Percentiles rank a stretch among this genome's conserved stretches.
These are phyloP conservation scores for Charadrius vociferus DNA, from an alignment of 2,113 vertebrate species.

Conservation along the genomic window DNA sequence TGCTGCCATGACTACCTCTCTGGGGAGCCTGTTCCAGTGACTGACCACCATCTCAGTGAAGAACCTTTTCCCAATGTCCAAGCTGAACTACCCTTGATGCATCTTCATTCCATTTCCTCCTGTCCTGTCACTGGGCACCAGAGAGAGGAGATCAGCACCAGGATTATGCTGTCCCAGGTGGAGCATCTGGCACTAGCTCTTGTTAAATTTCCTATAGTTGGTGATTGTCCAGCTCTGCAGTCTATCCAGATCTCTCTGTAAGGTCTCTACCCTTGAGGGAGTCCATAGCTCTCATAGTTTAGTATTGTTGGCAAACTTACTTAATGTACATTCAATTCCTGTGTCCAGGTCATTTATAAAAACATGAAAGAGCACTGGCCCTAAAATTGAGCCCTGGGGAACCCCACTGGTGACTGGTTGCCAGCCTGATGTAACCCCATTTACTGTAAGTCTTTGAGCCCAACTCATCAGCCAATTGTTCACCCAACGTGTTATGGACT, in stretches of 20 bases:
- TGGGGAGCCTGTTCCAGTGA: too few species aligned
- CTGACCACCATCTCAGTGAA: background rate
- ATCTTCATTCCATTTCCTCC: background rate
- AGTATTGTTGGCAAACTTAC: background rate
- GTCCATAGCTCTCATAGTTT: background rate
- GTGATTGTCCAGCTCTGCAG: background rate
- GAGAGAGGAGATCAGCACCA: background rate
- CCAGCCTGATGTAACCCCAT: background rate
- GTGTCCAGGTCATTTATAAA: background rate
- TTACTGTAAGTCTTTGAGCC: background rate
- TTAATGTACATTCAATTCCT: background rate
- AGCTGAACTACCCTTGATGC: background rate
- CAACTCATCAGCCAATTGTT: rapidly evolving
- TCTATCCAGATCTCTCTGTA: background rate
- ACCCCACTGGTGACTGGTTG: background rate
- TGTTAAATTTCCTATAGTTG: background rate
- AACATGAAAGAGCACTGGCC: background rate
- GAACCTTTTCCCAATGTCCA: background rate
- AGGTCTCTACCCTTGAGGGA: background rate
- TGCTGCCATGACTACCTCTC: background rate
- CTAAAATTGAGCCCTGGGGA: background rate
- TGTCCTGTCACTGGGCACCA: background rate
- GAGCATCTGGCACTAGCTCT: background rate
- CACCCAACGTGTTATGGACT: too few species aligned
- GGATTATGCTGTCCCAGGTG: background rate